Evolutionary conservation across 2,888 invertebrate species (phyloP), one percentile per base, ranked within the genome.

Genomic region (Empis stercorea): DNA sequence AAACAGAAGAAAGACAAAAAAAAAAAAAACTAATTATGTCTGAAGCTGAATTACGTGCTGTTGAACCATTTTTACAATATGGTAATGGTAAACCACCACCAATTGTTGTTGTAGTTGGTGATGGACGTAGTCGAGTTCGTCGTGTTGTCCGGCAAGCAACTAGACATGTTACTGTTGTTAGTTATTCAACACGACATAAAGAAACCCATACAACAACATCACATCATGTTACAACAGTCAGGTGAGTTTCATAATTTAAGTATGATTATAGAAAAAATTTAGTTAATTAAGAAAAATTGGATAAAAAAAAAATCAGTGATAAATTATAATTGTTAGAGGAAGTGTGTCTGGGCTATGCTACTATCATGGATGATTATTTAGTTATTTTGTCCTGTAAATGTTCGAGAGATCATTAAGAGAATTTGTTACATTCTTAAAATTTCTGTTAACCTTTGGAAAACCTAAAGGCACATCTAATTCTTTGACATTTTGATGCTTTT

Each of bases 161-260:
- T 50, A 61, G 69, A 42, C 69, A 70, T 57, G 68, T 70, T 55
- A 69, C 69, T 30, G 69, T 70, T 47, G 68, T 69, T 49, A 69
- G 68, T 53, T 65, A 68, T 48, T 68, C 69, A 45, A 66, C 68
- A n/a, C 60, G 68, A 39, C 66, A 68, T 56, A 68, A 66, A 58
- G 69, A 68, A 55, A 66, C 69, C 23, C 64, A 65, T 54, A 68
- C 68, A 30, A 67, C 66, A 54, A 68, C 68, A 50, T 68, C 67
- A 50, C 69, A 70, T 57, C 69, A 69, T 61, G 69, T 70, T 57
- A 69, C 69, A 49, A 68, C 69, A 51, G 68, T 70, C 58, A 70
- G 69, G 69, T 69, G 66, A 66, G 64, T 40, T 40, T 40, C 20
- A 4, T 10, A 16, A 3, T 15, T 14, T 14, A 5, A 32, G 7